These are phyloP conservation scores for Chaetoderma sp. DNA, from an alignment of 2,888 invertebrate genomes.

Conservation along the genomic window DNA sequence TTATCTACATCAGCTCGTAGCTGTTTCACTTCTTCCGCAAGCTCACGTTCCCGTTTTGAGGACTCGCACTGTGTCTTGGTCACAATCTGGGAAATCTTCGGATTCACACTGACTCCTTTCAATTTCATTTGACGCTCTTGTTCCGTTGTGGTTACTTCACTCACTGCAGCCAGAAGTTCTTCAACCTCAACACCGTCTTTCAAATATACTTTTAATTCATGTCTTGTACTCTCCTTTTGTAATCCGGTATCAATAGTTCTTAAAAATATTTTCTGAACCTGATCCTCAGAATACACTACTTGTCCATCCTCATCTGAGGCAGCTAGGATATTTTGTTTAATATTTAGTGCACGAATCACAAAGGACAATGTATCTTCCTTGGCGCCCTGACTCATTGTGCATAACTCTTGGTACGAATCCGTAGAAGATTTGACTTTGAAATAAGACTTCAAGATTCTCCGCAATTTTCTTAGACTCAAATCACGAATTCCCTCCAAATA, in stretches of 20 bases:
- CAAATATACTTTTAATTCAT: not conserved
- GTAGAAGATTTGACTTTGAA: not conserved
- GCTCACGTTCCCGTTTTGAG: too few species aligned
- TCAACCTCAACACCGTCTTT: not conserved
- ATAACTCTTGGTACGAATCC: slow-evolving; percentile 1
- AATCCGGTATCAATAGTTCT: not conserved
- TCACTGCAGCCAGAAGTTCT: not conserved
- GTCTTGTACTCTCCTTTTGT: not conserved
- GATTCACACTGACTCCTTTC: too few species aligned
- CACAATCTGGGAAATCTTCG: too few species aligned
- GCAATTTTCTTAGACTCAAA: not conserved
- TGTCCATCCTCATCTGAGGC: not conserved
- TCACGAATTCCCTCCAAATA: not conserved
- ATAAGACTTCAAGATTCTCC: not conserved
- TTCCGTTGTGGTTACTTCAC: not conserved
- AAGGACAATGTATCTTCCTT: not conserved
- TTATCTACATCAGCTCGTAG: too few species aligned
- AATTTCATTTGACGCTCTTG: not conserved
- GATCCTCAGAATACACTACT: not conserved
- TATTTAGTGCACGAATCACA: not conserved
- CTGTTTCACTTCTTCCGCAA: too few species aligned
- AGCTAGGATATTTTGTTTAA: not conserved
- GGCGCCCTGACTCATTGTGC: not conserved
- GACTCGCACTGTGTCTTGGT: too few species aligned
- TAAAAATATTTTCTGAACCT: not conserved